Evolutionary conservation across 2,797 vertebrate genomes (phyloP).

Genomic region (Enteromius paludinosus): DNA sequence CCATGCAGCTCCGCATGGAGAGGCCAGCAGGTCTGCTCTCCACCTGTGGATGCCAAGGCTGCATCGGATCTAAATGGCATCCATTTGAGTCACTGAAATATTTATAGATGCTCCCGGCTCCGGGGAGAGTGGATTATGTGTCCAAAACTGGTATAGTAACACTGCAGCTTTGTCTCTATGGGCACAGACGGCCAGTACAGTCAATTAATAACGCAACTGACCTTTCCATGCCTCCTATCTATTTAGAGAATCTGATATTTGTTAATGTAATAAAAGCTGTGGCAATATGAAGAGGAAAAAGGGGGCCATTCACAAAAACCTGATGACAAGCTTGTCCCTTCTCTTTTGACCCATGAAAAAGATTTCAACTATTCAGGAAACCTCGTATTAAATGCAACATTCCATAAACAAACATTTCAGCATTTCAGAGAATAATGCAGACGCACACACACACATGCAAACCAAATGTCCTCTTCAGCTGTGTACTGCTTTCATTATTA

Average conservation of each 20-base stretch:
- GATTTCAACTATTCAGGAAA: not conserved
- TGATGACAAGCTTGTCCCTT: not conserved
- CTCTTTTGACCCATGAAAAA: not conserved
- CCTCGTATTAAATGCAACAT: not conserved
- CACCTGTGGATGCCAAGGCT: slow-evolving; percentile 61
- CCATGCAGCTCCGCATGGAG: not conserved
- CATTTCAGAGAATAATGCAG: not conserved
- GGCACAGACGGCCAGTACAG: slow-evolving; percentile 54
- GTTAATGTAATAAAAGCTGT: slow-evolving; percentile 33
- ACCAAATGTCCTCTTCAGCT: not conserved
- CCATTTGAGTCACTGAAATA: slow-evolving; percentile 78
- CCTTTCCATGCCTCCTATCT: slow-evolving; percentile 39
- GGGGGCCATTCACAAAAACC: not conserved
- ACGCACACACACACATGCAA: not conserved
- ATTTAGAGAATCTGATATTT: slow-evolving; percentile 27
- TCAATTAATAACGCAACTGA: slow-evolving; percentile 45
- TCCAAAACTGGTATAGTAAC: slow-evolving; percentile 64
- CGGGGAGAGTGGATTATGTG: slow-evolving; percentile 64
- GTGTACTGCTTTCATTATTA: not conserved
- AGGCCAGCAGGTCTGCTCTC: slow-evolving; percentile 49
- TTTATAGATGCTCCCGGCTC: slow-evolving; percentile 72
- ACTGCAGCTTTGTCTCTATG: slow-evolving; percentile 53
- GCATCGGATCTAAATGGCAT: slow-evolving; percentile 70
- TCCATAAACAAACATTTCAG: no score
- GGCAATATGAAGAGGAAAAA: not conserved